A percentile compares a stretch with the other conserved stretches of the same genome.
These are phyloP conservation scores for Notarius lentiginosus DNA, from an alignment of 2,113 vertebrate species.

Conservation along the genomic window DNA sequence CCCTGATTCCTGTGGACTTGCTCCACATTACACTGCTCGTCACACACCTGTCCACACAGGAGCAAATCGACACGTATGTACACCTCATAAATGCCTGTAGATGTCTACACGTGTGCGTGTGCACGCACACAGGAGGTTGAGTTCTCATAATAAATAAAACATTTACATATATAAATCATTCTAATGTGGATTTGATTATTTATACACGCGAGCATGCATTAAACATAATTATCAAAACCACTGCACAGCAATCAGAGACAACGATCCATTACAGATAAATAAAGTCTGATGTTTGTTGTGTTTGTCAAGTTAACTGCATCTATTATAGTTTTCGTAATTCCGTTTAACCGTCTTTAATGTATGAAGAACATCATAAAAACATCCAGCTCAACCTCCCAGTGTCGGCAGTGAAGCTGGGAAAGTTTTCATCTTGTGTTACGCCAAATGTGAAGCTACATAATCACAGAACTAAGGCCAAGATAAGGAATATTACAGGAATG, in stretches of 20 bases:
- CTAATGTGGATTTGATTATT: neutral
- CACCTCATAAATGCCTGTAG: neutral
- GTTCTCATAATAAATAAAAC: neutral
- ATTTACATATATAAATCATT: neutral
- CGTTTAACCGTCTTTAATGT: too few species aligned
- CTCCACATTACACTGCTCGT: constrained; percentile 91
- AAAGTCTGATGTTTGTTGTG: neutral
- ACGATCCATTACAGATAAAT: neutral
- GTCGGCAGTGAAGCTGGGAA: too few species aligned
- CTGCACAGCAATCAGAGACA: neutral
- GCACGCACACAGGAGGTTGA: neutral
- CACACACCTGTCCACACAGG: constrained; percentile 82
- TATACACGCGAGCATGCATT: neutral
- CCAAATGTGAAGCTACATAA: too few species aligned
- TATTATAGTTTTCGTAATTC: too few species aligned
- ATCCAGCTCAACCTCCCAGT: too few species aligned
- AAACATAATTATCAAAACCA: neutral
- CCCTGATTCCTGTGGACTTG: constrained; percentile 79
- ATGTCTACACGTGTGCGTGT: neutral
- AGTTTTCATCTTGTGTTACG: too few species aligned
- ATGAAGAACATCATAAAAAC: too few species aligned
- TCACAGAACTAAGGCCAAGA: too few species aligned
- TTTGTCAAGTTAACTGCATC: too few species aligned
- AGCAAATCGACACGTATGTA: constrained; percentile 85
- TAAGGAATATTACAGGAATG: too few species aligned